Evolutionary conservation across 2,113 vertebrate genomes (phyloP).

Genomic region (Haemorhous mexicanus): DNA sequence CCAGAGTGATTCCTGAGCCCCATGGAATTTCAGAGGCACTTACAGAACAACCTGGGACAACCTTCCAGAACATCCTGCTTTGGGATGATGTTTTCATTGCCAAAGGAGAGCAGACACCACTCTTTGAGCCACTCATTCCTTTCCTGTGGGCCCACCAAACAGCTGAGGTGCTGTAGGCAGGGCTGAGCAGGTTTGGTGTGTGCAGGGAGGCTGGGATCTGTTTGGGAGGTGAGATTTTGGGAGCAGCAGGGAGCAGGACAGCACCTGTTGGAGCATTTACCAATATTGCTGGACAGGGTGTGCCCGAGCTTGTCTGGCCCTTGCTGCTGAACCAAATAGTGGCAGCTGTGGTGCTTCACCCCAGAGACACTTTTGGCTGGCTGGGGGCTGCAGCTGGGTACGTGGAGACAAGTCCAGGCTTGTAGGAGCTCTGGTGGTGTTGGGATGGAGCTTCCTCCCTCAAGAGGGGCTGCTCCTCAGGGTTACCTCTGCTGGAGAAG

Average conservation of each 20-base stretch:
- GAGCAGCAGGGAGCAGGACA: neutral
- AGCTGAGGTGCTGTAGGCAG: neutral
- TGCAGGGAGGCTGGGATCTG: neutral
- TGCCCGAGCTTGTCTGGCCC: no score
- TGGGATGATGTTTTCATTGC: neutral
- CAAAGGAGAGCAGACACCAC: neutral
- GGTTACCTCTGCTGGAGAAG: no score
- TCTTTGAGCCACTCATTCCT: neutral
- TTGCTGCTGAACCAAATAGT: no score
- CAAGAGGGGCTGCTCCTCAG: no score
- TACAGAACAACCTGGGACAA: no score
- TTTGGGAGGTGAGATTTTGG: neutral
- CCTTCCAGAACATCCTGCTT: neutral
- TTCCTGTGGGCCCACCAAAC: neutral
- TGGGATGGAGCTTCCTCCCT: no score
- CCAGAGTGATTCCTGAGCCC: fast-evolving
- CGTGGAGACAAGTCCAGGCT: no score
- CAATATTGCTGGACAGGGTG: fast-evolving
- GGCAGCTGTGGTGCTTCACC: no score
- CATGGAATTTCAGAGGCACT: neutral
- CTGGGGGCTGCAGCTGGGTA: no score
- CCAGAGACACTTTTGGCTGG: no score
- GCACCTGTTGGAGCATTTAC: no score
- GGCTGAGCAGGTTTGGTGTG: neutral
- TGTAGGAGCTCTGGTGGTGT: no score